A percentile compares a stretch with the other conserved stretches of the same genome.
Conservation (phyloP, 2,113 vertebrate genomes). For the Pterocles gutturalis region DNA sequence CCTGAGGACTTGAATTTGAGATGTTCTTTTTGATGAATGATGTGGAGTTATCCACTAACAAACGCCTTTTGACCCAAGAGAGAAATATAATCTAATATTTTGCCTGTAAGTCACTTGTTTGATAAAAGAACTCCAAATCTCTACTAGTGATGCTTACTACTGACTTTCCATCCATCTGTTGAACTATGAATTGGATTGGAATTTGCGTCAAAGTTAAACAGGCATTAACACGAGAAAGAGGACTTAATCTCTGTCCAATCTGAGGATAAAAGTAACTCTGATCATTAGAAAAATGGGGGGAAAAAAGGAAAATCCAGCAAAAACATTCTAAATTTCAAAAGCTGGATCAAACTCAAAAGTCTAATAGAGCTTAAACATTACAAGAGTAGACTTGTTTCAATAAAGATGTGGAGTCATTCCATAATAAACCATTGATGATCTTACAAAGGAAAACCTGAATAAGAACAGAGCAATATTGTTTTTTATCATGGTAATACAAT, state of each 20-base stretch:
- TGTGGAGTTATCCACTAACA: neutral
- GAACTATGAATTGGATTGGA: slow-evolving; percentile 28
- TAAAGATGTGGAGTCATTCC: neutral
- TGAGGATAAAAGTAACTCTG: neutral
- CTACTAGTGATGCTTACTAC: neutral
- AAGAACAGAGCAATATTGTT: neutral
- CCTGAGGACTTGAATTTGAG: neutral
- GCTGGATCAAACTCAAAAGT: neutral
- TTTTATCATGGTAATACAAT: neutral
- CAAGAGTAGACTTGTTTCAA: neutral
- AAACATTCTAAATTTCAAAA: neutral
- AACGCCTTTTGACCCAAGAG: slow-evolving; percentile 1
- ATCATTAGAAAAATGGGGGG: neutral
- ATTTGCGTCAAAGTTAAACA: slow-evolving; percentile 53
- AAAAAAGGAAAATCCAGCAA: neutral
- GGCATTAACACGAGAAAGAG: neutral
- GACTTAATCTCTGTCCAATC: neutral
- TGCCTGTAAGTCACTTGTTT: slow-evolving; percentile 21
- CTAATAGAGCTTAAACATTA: neutral
- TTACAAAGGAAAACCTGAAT: neutral
- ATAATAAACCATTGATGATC: neutral
- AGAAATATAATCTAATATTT: slow-evolving; percentile 41
- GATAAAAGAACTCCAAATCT: neutral
- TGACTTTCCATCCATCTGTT: slow-evolving; percentile 33
- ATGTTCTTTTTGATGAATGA: slow-evolving; percentile 12